Percentiles rank a stretch among this genome's conserved stretches.
Conservation (phyloP, 2,888 invertebrate genomes). For the Eupithecia vulgata region DNA sequence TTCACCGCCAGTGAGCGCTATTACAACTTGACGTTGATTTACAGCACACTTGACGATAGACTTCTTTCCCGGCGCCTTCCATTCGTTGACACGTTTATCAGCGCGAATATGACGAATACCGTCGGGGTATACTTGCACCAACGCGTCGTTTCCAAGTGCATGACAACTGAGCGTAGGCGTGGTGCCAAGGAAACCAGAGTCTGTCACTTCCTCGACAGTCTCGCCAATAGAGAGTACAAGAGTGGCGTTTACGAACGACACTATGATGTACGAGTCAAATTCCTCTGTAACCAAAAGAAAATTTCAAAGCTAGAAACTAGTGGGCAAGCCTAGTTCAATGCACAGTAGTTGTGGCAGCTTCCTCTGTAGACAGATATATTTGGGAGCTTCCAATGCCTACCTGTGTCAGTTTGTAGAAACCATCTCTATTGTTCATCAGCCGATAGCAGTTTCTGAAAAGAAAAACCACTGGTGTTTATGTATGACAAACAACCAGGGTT, state of each 20-base stretch:
- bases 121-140: constrained; percentile 99
- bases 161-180: constrained; percentile 99
- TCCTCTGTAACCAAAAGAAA: constrained; percentile 93
- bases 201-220: constrained; percentile 99
- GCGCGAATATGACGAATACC: constrained; percentile 99
- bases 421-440: constrained; percentile 76
- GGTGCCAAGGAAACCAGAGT: constrained; percentile 99
- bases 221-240: constrained; percentile 99
- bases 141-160: constrained; percentile 97
- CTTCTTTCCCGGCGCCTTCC: constrained; percentile 99
- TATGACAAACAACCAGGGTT: constrained; percentile 86
- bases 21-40: constrained; percentile 99
- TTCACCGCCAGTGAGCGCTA: constrained; percentile 98
- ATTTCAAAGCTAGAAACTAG: constrained; percentile 53
- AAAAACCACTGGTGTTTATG: constrained; percentile 97
- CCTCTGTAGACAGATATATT: constrained; percentile 55
- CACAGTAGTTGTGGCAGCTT: constrained; percentile 60
- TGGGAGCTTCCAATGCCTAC: constrained; percentile 72
- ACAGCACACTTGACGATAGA: constrained; percentile 99
- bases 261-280: constrained; percentile 99
- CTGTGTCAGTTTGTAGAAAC: constrained; percentile 68
- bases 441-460: constrained; percentile 88
- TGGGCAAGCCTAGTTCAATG: constrained; percentile 42
- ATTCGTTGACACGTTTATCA: constrained; percentile 99
- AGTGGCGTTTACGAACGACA: constrained; percentile 98